Percentiles rank a stretch among this genome's conserved stretches.
phyloP scores from a whole-genome alignment of 2,888 invertebrate genomes.

The Mythimna vitellina region DNA sequence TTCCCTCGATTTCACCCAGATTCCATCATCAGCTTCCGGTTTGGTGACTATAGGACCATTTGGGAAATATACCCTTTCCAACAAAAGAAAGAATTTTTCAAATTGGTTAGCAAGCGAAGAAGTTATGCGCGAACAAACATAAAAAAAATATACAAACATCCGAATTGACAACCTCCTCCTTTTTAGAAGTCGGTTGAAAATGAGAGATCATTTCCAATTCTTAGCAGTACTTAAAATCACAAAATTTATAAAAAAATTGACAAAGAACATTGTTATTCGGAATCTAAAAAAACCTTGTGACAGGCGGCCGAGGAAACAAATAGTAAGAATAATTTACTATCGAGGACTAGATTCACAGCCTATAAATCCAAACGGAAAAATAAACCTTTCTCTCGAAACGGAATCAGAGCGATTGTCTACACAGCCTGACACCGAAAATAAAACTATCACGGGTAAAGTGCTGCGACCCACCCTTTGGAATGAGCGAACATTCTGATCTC shows the following conservation, averaged over 20 bases:
- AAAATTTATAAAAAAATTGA: conserved; percentile 10
- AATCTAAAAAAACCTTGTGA: conserved; percentile 26
- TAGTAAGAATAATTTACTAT: conserved; percentile 60
- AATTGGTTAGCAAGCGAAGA: too few relatives aligned
- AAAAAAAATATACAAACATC: too few relatives aligned
- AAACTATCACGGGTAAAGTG: conserved; percentile 53
- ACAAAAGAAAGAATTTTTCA: too few relatives aligned
- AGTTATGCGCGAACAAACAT: too few relatives aligned
- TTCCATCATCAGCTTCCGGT: too few relatives aligned
- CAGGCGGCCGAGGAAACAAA: conserved; percentile 45
- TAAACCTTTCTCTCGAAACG: conserved; percentile 48
- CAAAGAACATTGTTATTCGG: conserved; percentile 35
- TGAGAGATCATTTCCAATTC: not conserved
- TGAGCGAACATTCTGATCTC: conserved; percentile 37
- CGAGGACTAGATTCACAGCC: conserved; percentile 53
- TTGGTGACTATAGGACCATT: too few relatives aligned
- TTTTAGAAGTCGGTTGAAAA: too few relatives aligned
- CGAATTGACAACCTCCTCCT: too few relatives aligned
- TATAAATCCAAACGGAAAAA: conserved; percentile 63
- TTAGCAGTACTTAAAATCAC: conserved; percentile 8
- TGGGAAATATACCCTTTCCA: too few relatives aligned
- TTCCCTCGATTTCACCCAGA: too few relatives aligned
- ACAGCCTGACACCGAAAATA: conserved; percentile 54
- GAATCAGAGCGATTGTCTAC: conserved; percentile 51
- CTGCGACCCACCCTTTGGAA: conserved; percentile 40